Evolutionary conservation across 2,113 vertebrate species (phyloP), one percentile per base, ranked within the genome.

Genomic region (Garra rufa): DNA sequence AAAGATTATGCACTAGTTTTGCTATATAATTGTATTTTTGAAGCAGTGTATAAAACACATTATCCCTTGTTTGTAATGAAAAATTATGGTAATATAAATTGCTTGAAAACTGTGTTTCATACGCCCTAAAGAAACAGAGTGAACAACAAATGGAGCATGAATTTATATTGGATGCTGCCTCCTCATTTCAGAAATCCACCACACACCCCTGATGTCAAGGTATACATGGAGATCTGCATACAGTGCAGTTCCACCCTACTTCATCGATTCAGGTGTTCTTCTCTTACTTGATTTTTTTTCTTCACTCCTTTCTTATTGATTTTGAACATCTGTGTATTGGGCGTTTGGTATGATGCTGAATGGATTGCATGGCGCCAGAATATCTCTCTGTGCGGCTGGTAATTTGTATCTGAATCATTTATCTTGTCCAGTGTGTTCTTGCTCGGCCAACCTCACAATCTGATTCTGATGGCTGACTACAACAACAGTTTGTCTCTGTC

Each of bases 191-290:
- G 44, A 75, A 69, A 19, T 69, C 65, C 65, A 67, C 28, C 14
- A 41, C 65, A 69, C 19, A 69, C 63, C 3, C 15, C 30, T 69
- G 3, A 75, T 63, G 43, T 55, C n/a, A 61, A 75, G 2, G 69
- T 65, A 30, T 69, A 41, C 15, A 21, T 28, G 69, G 17, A 83
- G 26, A 69, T 70, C 38, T 61, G 41, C 67, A 30, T 24, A 61
- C 21, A 44, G 11, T 52, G 41, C 28, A n/a, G 19, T 61, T 85
- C 19, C 41, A 21, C 88, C 89, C 89, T 83, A 85, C 83, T 77
- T 52, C 89, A 94, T 94, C 75, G 93, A 93, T 89, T 88, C 71
- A 92, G 85, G 86, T 92, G 86, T 85, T 70, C 83, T 89, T 70
- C 84, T 85, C 88, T 90, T 91, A 83, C 90, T 90, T 91, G 86